A percentile compares a stretch with the other conserved stretches of the same genome.
phyloP scores from a whole-genome alignment of 2,797 vertebrate genomes.

The Pipistrellus nathusii region DNA sequence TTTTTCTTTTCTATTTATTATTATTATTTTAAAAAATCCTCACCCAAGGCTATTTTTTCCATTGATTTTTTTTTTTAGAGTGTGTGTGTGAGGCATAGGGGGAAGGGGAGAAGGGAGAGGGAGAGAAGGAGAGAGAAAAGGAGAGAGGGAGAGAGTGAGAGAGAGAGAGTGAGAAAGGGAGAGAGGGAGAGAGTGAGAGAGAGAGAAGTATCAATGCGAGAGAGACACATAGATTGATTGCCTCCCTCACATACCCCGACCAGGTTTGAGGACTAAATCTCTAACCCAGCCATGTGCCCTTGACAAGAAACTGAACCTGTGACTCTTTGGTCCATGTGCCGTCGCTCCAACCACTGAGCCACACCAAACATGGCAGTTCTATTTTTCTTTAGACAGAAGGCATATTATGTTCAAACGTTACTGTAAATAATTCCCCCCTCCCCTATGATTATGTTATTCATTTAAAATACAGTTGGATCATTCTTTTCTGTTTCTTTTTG shows the following conservation, averaged over 20 bases:
- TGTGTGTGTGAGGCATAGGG: too few relatives aligned
- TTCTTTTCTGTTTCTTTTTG: slow-evolving; percentile 4
- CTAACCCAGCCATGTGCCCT: neutral
- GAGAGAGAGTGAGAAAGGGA: too few relatives aligned
- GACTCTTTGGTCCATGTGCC: neutral
- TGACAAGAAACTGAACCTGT: neutral
- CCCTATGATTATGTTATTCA: neutral
- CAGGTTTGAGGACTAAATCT: neutral
- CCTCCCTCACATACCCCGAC: neutral
- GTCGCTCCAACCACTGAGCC: neutral
- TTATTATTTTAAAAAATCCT: neutral
- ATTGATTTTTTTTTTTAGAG: neutral
- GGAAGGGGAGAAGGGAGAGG: too few relatives aligned
- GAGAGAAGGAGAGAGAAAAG: too few relatives aligned
- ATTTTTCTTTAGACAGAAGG: neutral
- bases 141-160: too few relatives aligned
- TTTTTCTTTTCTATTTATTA: neutral
- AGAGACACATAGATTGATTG: neutral
- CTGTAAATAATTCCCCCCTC: neutral
- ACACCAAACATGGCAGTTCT: neutral
- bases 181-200: too few relatives aligned
- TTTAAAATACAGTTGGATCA: neutral
- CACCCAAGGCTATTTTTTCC: neutral
- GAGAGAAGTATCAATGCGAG: too few relatives aligned
- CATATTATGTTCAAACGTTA: neutral